Conservation (phyloP, 2,113 vertebrate genomes). For the Alectura lathami region DNA sequence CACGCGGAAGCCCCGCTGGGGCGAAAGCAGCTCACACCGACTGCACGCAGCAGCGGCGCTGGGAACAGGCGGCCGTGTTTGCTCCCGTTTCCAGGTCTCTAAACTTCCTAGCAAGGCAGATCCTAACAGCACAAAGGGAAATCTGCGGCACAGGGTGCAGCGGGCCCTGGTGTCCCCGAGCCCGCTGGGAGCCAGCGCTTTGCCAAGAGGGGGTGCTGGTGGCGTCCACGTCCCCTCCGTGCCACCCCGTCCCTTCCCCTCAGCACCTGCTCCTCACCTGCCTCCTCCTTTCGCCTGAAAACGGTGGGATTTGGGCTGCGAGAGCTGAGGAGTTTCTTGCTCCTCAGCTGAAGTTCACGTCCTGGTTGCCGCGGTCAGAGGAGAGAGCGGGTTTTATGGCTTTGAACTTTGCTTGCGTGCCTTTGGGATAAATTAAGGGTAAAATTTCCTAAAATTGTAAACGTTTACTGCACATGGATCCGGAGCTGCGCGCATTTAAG, state of each 20-base stretch:
- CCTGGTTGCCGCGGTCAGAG: neutral
- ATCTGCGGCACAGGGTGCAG: neutral
- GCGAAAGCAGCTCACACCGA: neutral
- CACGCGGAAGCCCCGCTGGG: too few relatives aligned
- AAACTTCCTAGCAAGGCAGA: accelerated
- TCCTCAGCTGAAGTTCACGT: neutral
- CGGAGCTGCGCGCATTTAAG: neutral
- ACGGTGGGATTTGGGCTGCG: neutral
- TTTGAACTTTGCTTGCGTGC: constrained; percentile 8
- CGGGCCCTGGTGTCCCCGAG: neutral
- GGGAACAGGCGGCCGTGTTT: accelerated
- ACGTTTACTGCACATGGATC: neutral
- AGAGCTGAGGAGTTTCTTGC: neutral
- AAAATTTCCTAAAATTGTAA: neutral
- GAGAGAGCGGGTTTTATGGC: neutral
- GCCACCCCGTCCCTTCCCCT: neutral
- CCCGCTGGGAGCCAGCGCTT: neutral
- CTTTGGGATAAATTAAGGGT: constrained; percentile 31
- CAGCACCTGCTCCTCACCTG: neutral
- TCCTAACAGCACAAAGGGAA: accelerated
- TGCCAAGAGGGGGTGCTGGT: neutral
- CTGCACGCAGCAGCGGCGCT: neutral
- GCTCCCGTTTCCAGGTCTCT: accelerated
- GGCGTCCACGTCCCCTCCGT: neutral
- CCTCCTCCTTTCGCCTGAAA: neutral